Percentiles rank a stretch among this genome's conserved stretches.
Conservation (phyloP, 2,797 vertebrate species). For the Antennarius maculatus region DNA sequence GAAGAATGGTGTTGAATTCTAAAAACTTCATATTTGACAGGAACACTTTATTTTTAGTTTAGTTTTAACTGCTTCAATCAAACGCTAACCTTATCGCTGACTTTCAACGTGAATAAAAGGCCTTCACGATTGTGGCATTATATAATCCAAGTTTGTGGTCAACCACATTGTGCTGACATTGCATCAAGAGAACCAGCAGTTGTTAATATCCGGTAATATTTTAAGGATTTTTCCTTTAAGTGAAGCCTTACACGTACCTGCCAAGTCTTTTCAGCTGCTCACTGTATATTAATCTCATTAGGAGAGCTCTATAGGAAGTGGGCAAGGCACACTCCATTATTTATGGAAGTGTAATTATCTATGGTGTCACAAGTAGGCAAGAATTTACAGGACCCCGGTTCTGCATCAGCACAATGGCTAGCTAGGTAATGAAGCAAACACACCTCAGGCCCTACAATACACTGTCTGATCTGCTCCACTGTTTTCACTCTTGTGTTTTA, state of each 20-base stretch:
- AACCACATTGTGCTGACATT: conserved; percentile 36
- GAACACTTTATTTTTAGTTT: not conserved
- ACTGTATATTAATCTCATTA: conserved; percentile 78
- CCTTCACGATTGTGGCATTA: conserved; percentile 4
- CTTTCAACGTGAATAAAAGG: conserved; percentile 19
- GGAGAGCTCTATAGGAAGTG: conserved; percentile 71
- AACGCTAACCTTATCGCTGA: conserved; percentile 1
- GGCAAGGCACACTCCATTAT: conserved; percentile 78
- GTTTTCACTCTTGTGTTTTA: conserved; percentile 43
- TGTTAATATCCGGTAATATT: conserved; percentile 38
- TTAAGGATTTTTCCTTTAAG: conserved; percentile 41
- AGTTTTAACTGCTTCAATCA: conserved; percentile 6
- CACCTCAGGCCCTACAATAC: conserved; percentile 68
- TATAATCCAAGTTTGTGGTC: conserved; percentile 31
- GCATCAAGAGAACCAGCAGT: conserved; percentile 15
- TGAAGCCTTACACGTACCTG: conserved; percentile 54
- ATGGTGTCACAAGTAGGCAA: conserved; percentile 77
- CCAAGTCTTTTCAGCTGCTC: conserved; percentile 58
- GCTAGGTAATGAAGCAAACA: conserved; percentile 75
- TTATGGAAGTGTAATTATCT: conserved; percentile 82
- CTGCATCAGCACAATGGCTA: conserved; percentile 78
- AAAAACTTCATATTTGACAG: too few relatives aligned
- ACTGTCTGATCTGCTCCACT: conserved; percentile 58
- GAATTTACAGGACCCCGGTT: conserved; percentile 78
- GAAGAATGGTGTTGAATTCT: conserved; percentile 16